Base-by-base conservation (phyloP, 1,140 invertebrate species). In the Drosophila murphyi region DNA sequence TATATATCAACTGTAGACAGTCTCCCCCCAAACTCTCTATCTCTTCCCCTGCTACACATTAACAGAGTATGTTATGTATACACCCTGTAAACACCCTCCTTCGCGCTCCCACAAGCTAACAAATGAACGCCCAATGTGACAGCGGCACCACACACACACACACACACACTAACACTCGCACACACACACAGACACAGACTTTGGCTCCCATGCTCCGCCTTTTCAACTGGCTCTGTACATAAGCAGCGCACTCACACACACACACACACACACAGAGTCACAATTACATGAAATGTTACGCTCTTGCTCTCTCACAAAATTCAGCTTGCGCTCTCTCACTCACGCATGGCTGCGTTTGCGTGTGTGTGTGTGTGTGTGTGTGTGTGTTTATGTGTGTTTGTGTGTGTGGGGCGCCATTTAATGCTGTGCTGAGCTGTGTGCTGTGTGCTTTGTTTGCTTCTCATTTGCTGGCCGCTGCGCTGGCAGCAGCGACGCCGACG, bases 191-290 rank as follows among this genome's bases (percentile, higher is more conserved):
- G 34, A 68, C 8, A 43, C 10, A 43, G 4, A 43, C 39, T 43
- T 43, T 34, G 76, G 76, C 54, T 74, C 83, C 85, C 85, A 81
- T 90, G 85, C 85, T 79, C 85, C 85, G 85, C 85, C 85, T 85
- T 87, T 83, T 88, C 68, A 54, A 20, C 61, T 62, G 70, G 59
- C 65, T 43, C n/a, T 57, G 54, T 65, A 69, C 29, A 68, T 60
- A 65, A 55, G 37, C 41, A 35, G 32, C n/a, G 29, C 43, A 56
- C 6, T 8, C 35, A 34, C 10, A n/a, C 32, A 20, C 34, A 29
- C 32, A 69, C 51, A 28, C 64, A 47, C 52, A 45, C 47, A 31
- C 47, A 20, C 20, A 20, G 20, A 20, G 20, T 20, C 32, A 69
- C 51, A 28, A 60, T 41, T 47, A 45, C 47, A 28, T 37, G 8